Percentiles rank a stretch among this genome's conserved stretches.
Conservation (phyloP, 1,140 invertebrate genomes). For the Tribolium castaneum region DNA sequence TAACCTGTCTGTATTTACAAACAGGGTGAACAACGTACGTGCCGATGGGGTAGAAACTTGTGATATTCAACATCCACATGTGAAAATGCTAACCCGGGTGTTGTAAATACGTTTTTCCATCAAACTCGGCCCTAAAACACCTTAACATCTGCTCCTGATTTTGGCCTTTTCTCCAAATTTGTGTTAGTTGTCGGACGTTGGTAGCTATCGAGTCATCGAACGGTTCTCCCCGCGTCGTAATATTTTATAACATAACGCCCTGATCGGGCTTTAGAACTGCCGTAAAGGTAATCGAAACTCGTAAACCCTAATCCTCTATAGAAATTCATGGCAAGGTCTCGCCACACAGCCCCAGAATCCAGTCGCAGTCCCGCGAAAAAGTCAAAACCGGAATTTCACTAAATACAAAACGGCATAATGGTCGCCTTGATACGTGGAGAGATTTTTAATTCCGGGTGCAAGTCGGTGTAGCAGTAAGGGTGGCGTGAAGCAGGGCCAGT, state of each 20-base stretch:
- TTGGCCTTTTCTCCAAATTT: neutral
- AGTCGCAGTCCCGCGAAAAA: conserved; percentile 6
- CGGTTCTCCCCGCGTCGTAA: conserved; percentile 51
- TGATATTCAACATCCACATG: conserved; percentile 45
- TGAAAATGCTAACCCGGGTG: conserved; percentile 33
- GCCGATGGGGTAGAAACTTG: conserved; percentile 40
- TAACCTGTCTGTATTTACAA: conserved; percentile 40
- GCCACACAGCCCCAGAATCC: conserved; percentile 12
- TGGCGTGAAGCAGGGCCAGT: conserved; percentile 51
- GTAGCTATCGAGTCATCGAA: neutral
- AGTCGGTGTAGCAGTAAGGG: conserved; percentile 13
- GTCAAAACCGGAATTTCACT: neutral
- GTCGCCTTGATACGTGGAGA: neutral
- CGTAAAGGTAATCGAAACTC: conserved; percentile 63
- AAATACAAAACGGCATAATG: neutral
- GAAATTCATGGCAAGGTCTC: conserved; percentile 56
- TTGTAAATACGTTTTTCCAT: neutral
- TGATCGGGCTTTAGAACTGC: conserved; percentile 57
- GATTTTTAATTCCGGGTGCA: neutral
- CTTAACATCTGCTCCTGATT: neutral
- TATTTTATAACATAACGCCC: conserved; percentile 59
- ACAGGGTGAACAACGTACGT: conserved; percentile 12
- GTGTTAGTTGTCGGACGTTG: neutral
- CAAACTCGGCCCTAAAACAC: too few species aligned
- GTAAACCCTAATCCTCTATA: conserved; percentile 60